Base-by-base conservation (phyloP, 1,140 invertebrate genomes). In the Aphelinus certus region DNA sequence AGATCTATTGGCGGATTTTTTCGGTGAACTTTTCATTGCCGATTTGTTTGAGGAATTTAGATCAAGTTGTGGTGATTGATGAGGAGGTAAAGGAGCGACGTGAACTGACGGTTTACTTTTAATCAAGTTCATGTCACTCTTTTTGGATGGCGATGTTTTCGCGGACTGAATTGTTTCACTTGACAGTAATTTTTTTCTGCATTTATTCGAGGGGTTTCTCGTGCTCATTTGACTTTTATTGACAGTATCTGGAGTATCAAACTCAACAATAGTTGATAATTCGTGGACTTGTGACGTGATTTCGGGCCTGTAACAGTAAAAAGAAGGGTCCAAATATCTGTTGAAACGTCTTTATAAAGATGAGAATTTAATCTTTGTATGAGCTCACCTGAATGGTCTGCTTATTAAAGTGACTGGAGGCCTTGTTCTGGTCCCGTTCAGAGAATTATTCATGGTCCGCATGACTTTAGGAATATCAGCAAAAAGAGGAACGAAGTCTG, bases 211-310 rank as follows among this genome's bases (percentile, higher is more conserved):
- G 10, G 77, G 77, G 58, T 76, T 85, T 78, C 58, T 82, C 4
- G 46, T 74, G 43, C 76, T 82, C 0, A 42, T 46, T 26, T 82
- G 81, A 77, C 81, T 86, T 77, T 80, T 82, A 56, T 79, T 85
- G 3, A 55, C 79, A 3, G 86, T 84, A 56, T 90, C 89, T 3
- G 90, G 90, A 5, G 90, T 91, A 81, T 91, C 91, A 2, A 91
- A 88, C 88, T 93, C 92, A 3, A 90, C 83, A 60, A 93, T 92
- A 4, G 91, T 92, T 7, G 92, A 92, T 26, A 92, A 83, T 80
- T 93, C 92, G 77, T 92, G 91, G 7, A 68, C 80, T 0, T 80
- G 79, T 48, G 81, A 83, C 51, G 73, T 76, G 10, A 81, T 78
- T 61, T 85, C 82, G 6, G 76, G 55, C 47, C 84, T 86, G 53